A percentile compares a stretch with the other conserved stretches of the same genome.
These are phyloP conservation scores for Propithecus deckenii DNA, from an alignment of 2,797 vertebrate species.

Conservation along the genomic window DNA sequence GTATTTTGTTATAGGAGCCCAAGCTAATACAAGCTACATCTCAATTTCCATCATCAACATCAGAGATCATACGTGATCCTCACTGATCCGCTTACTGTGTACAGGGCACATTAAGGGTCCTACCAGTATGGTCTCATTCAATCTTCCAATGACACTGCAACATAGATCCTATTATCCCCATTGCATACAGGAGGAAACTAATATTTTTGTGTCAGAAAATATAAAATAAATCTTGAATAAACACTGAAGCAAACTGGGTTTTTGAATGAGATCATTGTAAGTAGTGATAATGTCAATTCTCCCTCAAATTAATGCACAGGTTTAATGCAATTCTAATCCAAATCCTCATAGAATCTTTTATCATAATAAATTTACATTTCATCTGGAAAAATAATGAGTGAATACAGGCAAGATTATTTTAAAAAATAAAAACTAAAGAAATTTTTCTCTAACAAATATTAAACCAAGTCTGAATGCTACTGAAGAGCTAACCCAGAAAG, in stretches of 20 bases:
- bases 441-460: slow-evolving; percentile 11
- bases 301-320: not conserved
- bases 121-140: not conserved
- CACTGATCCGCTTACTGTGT: not conserved
- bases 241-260: not conserved
- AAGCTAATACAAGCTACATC: not conserved
- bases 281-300: not conserved
- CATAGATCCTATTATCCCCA: not conserved
- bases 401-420: not conserved
- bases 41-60: not conserved
- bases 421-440: not conserved
- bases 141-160: not conserved
- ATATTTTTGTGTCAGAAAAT: not conserved
- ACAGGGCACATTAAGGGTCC: not conserved
- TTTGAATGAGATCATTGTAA: not conserved
- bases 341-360: not conserved
- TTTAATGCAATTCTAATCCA: not conserved
- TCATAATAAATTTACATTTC: not conserved
- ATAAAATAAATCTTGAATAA: slow-evolving; percentile 23
- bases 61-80: not conserved
- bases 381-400: not conserved
- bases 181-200: not conserved
- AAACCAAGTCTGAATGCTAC: not conserved
- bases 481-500: not conserved
- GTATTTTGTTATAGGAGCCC: not conserved